Evolutionary conservation across 2,888 invertebrate genomes (phyloP), one percentile per base, ranked within the genome.

Genomic region (Troides oblongomaculatus): DNA sequence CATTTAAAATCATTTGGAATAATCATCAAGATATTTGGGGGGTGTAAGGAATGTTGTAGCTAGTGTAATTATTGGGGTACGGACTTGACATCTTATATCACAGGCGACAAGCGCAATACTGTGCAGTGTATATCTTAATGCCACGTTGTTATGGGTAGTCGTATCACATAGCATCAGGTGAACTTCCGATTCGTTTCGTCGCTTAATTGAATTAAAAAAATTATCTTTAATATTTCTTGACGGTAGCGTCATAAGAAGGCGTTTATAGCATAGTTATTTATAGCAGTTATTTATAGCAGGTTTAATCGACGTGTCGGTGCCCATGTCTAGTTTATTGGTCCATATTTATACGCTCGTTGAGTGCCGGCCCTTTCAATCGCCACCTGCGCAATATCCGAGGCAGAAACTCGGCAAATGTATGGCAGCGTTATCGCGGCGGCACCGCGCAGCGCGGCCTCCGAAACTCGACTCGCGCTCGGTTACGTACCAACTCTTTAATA

Each of bases 401-500:
- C 36, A 57, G 62, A 62, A 25, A 57, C 43, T 63, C 18, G 53
- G 56, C 30, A 62, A 50, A 62, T 18, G 58, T n/a, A 25, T 58
- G 30, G 58, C 58, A 23, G 58, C 64, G 36, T 59, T 58, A 61
- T 61, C 39, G 39, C 39, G 7, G 39, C 39, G 30, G 30, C 30
- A 5, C 30, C 5, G 30, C 3, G 3, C 30, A 30, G 30, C 30
- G 30, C 30, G 30, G 30, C 30, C 30, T 30, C 30, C 30, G 30
- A 30, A 30, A 30, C 39, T 39, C 39, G 1, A 1, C 10, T 62
- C 58, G 50, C 36, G n/a, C 43, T 50, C 50, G 25, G 43, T 57
- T 58, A 62, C 56, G 17, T 43, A 12, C 23, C n/a, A 5, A 36
- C 74, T 74, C 72, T 72, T 73, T 74, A 62, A 71, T 43, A 72